Evolutionary conservation across 2,113 vertebrate genomes (phyloP).

Genomic region (Cottus gobio): DNA sequence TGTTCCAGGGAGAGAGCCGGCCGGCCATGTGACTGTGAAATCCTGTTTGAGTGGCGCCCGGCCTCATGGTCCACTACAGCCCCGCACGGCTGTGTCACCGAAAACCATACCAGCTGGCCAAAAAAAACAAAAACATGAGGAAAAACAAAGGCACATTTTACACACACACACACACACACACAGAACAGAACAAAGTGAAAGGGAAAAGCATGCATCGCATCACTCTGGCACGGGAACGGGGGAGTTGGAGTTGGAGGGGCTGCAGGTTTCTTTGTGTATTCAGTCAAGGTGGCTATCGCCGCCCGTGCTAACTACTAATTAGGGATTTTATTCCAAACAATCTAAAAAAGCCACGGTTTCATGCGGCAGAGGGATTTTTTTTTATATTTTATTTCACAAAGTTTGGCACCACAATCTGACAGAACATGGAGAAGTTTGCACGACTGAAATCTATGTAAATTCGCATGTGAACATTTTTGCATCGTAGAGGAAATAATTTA

Average conservation of each 20-base stretch:
- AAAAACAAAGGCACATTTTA: background rate
- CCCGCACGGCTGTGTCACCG: too few relatives aligned
- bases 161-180: background rate
- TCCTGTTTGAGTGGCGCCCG: slow-evolving; percentile 69
- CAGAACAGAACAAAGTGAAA: background rate
- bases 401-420: background rate
- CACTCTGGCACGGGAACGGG: background rate
- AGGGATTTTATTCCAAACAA: slow-evolving; percentile 31
- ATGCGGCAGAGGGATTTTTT: background rate
- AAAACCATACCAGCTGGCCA: slow-evolving; percentile 22
- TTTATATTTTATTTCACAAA: background rate
- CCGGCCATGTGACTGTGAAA: slow-evolving; percentile 71
- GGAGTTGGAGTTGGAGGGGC: slow-evolving; percentile 14
- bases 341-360: slow-evolving; percentile 6
- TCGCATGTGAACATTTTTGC: background rate
- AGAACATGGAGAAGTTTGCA: slow-evolving; percentile 1
- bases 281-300: slow-evolving; percentile 10
- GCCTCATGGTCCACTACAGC: slow-evolving; percentile 56
- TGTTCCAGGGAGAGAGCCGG: slow-evolving; percentile 62
- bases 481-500: background rate
- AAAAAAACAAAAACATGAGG: slow-evolving; percentile 1
- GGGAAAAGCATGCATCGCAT: background rate
- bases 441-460: background rate
- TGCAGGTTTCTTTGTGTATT: slow-evolving; percentile 43
- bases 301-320: slow-evolving; percentile 35